A percentile compares a stretch with the other conserved stretches of the same genome.
Evolutionary conservation across 2,113 vertebrate species (phyloP).

Genomic region (Engystomops pustulosus): DNA sequence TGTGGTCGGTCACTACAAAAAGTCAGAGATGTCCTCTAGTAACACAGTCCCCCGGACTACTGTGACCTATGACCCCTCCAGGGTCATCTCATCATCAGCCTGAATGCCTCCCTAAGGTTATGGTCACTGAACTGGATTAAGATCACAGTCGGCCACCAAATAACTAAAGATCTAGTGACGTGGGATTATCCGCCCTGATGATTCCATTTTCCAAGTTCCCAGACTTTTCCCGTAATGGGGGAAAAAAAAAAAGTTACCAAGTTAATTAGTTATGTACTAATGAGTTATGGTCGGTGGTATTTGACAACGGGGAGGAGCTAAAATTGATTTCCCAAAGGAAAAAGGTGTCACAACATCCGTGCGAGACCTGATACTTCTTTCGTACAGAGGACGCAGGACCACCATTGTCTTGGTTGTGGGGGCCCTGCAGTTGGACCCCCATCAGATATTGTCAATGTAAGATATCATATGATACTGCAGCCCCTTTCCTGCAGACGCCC

Average conservation of each 20-base stretch:
- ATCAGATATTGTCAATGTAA: too few species aligned
- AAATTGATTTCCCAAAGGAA: too few species aligned
- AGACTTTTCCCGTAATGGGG: background rate
- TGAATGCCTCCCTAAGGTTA: background rate
- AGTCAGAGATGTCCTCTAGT: background rate
- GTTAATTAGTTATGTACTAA: background rate
- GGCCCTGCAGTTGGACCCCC: too few species aligned
- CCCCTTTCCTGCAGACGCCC: too few species aligned
- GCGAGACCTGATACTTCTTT: too few species aligned
- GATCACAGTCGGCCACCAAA: conserved; percentile 10
- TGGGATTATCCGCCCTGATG: too few species aligned
- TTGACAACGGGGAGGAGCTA: too few species aligned
- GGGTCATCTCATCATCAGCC: background rate
- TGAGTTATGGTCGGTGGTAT: too few species aligned
- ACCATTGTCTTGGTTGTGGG: too few species aligned
- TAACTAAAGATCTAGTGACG: background rate
- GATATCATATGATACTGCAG: too few species aligned
- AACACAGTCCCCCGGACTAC: background rate
- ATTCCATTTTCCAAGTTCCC: background rate
- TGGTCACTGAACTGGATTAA: background rate
- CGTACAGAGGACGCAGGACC: too few species aligned
- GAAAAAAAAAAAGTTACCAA: background rate
- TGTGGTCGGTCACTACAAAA: background rate
- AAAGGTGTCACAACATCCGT: too few species aligned
- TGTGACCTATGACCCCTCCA: background rate